Evolutionary conservation across 2,113 vertebrate genomes (phyloP).

Genomic region (Megaceryle torquata): DNA sequence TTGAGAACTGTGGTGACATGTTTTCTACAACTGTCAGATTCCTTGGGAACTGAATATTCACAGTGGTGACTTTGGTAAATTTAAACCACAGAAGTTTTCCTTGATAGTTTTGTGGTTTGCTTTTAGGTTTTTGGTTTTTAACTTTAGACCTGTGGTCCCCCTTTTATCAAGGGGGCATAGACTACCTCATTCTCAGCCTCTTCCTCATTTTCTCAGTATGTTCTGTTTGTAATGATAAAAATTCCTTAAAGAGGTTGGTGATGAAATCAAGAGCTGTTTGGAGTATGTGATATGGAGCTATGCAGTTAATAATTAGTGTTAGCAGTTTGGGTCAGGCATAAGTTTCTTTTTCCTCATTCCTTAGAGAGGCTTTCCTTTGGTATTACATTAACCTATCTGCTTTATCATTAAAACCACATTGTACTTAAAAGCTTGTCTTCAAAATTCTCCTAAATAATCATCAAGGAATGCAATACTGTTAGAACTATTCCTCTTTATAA

Average conservation of each 20-base stretch:
- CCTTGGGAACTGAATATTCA: background rate
- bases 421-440: background rate
- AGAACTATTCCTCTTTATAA: background rate
- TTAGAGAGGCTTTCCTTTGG: background rate
- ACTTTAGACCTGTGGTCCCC: background rate
- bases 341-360: background rate
- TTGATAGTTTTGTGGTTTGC: background rate
- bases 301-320: background rate
- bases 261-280: background rate
- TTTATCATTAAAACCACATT: background rate
- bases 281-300: background rate
- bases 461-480: background rate
- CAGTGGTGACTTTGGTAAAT: background rate
- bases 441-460: conserved; percentile 20
- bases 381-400: background rate
- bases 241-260: background rate
- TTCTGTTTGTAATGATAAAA: background rate
- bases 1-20: background rate
- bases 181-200: background rate
- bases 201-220: background rate
- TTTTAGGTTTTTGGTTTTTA: background rate
- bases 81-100: background rate
- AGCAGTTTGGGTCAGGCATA: background rate
- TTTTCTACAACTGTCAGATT: background rate
- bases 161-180: background rate